A percentile compares a stretch with the other conserved stretches of the same genome.
These are phyloP conservation scores for Doryteuthis pealeii DNA, from an alignment of 1,140 invertebrate species.

Conservation along the genomic window DNA sequence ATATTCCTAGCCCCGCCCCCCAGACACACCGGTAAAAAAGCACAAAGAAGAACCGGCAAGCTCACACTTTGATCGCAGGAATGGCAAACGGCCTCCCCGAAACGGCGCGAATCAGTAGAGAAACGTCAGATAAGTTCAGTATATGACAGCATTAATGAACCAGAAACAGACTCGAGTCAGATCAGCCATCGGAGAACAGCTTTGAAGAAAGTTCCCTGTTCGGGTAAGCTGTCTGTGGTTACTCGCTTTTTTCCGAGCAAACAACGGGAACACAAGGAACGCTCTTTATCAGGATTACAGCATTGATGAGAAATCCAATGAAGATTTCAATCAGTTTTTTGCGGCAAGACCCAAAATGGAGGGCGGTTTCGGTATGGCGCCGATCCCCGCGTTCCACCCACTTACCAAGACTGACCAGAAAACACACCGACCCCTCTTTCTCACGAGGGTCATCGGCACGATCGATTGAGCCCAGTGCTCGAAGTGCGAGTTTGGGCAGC, in stretches of 20 bases:
- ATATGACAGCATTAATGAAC: constrained; percentile 53
- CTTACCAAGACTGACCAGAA: constrained; percentile 46
- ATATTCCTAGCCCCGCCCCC: constrained; percentile 23
- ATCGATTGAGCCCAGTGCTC: constrained; percentile 47
- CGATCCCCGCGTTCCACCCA: constrained; percentile 38
- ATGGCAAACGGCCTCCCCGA: constrained; percentile 57
- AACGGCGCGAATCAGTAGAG: constrained; percentile 56
- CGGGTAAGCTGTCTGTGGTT: constrained; percentile 58
- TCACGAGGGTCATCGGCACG: constrained; percentile 34
- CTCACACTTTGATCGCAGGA: constrained; percentile 46
- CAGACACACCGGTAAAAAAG: constrained; percentile 14
- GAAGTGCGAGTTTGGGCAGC: constrained; percentile 53
- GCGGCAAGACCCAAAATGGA: constrained; percentile 58
- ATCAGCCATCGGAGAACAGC: constrained; percentile 52
- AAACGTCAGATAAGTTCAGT: constrained; percentile 50
- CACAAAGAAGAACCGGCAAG: neutral
- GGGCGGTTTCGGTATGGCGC: constrained; percentile 16
- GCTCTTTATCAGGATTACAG: constrained; percentile 61
- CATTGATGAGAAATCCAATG: constrained; percentile 66
- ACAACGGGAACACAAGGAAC: constrained; percentile 32
- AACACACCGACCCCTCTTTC: constrained; percentile 47
- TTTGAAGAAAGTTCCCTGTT: constrained; percentile 49
- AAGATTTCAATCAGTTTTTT: constrained; percentile 65
- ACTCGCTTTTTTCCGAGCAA: constrained; percentile 52
- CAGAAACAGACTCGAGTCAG: constrained; percentile 49